Base-by-base conservation (phyloP, 2,113 vertebrate genomes). In the Electrona antarctica region DNA sequence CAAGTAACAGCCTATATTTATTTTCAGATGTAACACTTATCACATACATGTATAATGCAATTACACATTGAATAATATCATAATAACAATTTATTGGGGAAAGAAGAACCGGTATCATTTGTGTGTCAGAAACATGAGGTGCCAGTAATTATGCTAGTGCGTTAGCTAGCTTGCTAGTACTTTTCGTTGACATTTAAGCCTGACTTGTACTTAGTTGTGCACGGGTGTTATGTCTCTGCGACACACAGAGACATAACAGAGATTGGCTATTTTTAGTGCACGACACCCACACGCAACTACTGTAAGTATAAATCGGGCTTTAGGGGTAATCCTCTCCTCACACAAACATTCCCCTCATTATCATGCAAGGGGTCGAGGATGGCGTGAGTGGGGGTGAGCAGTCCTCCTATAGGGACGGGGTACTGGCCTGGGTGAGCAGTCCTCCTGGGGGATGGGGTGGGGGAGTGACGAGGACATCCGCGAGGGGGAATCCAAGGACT, bases 401-500 rank as follows among this genome's bases (percentile, higher is more conserved):
- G 57, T 45, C 60, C 69, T 64, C 83, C 83, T 0, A 12, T 7
- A 10, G 79, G 85, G 69, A 70, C 64, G 71, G 48, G 46, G 21
- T 21, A 21, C 21, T 21, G 21, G 21, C 21, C 21, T 21, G 85
- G 77, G 71, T 61, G 84, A 86, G 65, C 70, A 70, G 57, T 45
- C 60, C 69, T 64, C 83, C 83, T 0, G 7, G 79, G 64, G 61
- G 57, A 49, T 10, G 10, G 47, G 13, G 56, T 12, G 47, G 48
- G 77, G 61, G 73, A 80, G 73, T 81, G 86, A 88, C 52, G 81
- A 87, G 85, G 87, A 90, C 84, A 60, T 68, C 87, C 83, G 80
- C 7, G 73, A 81, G 86, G 86, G 71, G 75, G 77, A 87, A 78
- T 84, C 74, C 81, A 85, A 86, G 83, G 83, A 88, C 88, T 83